Base-by-base conservation (phyloP, 2,113 vertebrate species). In the Corythornis vintsioides region DNA sequence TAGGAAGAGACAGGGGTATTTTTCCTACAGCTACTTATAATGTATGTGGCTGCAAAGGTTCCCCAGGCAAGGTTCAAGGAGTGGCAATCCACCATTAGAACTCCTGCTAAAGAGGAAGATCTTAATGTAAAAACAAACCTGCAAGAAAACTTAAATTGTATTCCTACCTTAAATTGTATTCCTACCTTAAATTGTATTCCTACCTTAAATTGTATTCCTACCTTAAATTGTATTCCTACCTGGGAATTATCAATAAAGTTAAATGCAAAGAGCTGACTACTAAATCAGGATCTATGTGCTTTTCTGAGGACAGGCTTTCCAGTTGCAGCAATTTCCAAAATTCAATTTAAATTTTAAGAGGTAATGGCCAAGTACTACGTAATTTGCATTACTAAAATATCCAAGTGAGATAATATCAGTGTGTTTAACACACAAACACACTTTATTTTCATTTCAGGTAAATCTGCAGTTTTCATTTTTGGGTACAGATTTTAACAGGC, bases 301-400 rank as follows among this genome's bases (percentile, higher is more conserved):
- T 33, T 92, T 92, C 89, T 94, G 81, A 92, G 81, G 75, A 83
- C 89, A 89, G 52, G 78, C 89, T 59, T 91, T 94, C 89, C 92
- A 95, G 93, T 96, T 94, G 75, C 71, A 91, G 66, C 79, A 90
- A 96, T 84, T 94, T 93, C 76, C 63, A 92, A 89, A 95, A 95
- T 92, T 92, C 79, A 96, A 94, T 94, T 96, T 92, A 66, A 96
- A 91, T 89, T 91, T n/a, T 76, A 86, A 89, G 87, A 94, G 64
- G 79, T 85, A 95, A 94, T 89, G 89, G 89, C 85, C 91, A 95
- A 95, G 93, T 35, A 78, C 78, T 90, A 59, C 0, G 0, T 79
- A 92, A 80, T 80, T 91, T 74, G 92, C 90, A 88, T 95, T 94
- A 92, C 90, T 74, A 91, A 86, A 89, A 85, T 70, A 70, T 29